phyloP scores from a whole-genome alignment of 2,113 vertebrate species.

The Numida meleagris region DNA sequence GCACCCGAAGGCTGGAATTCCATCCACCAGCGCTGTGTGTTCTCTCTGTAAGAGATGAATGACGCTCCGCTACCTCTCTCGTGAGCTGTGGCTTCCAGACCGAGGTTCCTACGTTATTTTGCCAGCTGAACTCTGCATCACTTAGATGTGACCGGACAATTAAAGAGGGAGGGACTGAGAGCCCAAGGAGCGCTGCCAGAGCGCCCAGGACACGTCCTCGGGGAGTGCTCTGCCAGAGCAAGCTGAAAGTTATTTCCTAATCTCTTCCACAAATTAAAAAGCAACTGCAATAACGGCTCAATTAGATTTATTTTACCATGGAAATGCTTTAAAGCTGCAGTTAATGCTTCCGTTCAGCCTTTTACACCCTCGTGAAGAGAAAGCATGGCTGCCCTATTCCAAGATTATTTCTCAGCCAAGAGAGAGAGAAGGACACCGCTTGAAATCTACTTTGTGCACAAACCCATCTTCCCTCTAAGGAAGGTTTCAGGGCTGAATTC shows the following conservation, averaged over 20 bases:
- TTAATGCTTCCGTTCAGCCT: slow-evolving; percentile 59
- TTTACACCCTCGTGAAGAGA: slow-evolving; percentile 41
- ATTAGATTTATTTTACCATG: slow-evolving; percentile 73
- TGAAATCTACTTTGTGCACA: background rate
- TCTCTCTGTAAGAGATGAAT: slow-evolving; percentile 11
- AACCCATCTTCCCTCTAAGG: background rate
- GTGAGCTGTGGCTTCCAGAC: background rate
- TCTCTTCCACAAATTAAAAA: slow-evolving; percentile 73
- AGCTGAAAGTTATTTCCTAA: slow-evolving; percentile 72
- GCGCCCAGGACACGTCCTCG: slow-evolving; percentile 26
- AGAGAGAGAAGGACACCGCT: slow-evolving; percentile 22
- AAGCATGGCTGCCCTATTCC: background rate
- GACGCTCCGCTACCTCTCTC: background rate
- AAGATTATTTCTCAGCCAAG: slow-evolving; percentile 4
- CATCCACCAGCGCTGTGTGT: background rate
- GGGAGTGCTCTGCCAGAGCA: slow-evolving; percentile 62
- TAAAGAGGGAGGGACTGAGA: slow-evolving; percentile 41
- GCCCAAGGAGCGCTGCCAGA: slow-evolving; percentile 35
- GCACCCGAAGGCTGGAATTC: background rate
- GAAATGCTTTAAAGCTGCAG: slow-evolving; percentile 65
- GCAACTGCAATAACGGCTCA: slow-evolving; percentile 71
- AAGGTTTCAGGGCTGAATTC: background rate
- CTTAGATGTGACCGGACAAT: slow-evolving; percentile 46
- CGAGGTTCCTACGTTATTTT: background rate
- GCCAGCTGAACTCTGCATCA: slow-evolving; percentile 50